Base-by-base conservation (phyloP, 92 coral and sea anemone species). In the Actinernus sp. region DNA sequence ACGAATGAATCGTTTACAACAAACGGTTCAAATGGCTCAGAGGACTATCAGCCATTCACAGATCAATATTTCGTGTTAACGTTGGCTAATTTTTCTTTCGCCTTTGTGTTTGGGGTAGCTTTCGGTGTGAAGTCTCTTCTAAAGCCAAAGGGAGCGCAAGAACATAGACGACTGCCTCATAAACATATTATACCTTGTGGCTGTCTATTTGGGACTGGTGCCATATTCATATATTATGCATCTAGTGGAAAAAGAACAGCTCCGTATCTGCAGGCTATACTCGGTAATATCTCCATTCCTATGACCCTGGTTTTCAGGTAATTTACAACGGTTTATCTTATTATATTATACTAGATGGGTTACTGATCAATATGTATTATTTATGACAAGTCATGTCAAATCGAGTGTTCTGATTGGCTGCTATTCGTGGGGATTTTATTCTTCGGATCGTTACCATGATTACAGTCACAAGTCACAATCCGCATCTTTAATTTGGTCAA, bases 51-150 rank as follows among this genome's bases (percentile, higher is more conserved):
- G 19, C 86, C 72, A 0, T 44, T 61, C 23, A 78, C 86, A 34
- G 97, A 92, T 62, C 61, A 68, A 28, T 92, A 66, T 26, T 88
- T 88, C 27, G 82, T 92, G 21, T 49, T 75, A 32, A 37, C 78
- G 4, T 78, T 92, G 23, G 65, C 86, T 0, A 49, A 81, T 13
- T 41, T 79, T 23, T 68, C 83, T n/a, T 92, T 83, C 31, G 71
- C 82, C 8, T 21, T 92, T 8, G 63, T 88, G 1, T 92, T 83
- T 41, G 97, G 97, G 6, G 21, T 82, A 19, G 22, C 22, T 17
- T 5, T 4, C 52, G 10, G 10, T 4, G 21, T 45, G 10, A 45
- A 45, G 8, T 4, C 22, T 8, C 4, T 8, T 8, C 21, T 45
- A 4, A 8, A 45, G 6, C 8, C 11, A 45, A 23, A 4, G 21